Percentiles rank a stretch among this genome's conserved stretches.
Evolutionary conservation across 2,113 vertebrate species (phyloP).

Genomic region (Oreocharis arfaki): DNA sequence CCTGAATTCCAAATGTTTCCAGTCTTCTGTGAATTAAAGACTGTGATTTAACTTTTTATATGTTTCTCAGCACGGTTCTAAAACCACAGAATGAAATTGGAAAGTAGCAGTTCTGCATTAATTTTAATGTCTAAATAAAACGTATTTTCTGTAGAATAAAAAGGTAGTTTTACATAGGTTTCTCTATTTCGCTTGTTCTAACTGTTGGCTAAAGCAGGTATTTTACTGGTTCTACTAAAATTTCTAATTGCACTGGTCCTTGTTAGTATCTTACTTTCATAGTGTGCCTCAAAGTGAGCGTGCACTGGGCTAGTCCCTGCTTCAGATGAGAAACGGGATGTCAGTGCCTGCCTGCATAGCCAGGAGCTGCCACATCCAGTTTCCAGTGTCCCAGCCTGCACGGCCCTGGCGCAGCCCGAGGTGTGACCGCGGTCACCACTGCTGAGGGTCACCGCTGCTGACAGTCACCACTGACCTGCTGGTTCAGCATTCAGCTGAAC

Average conservation of each 20-base stretch:
- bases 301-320: not conserved
- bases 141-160: not conserved
- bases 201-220: constrained; percentile 73
- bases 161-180: not conserved
- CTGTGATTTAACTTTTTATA: not conserved
- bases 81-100: constrained; percentile 63
- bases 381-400: not conserved
- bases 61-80: constrained; percentile 40
- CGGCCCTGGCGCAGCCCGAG: not conserved
- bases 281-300: not conserved
- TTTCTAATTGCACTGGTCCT: not conserved
- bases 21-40: not conserved
- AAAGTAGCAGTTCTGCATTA: not conserved
- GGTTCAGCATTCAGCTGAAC: not conserved
- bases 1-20: not conserved
- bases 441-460: not conserved
- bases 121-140: constrained; percentile 3
- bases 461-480: accelerated
- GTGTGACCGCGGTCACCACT: not conserved
- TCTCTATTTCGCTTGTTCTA: constrained; percentile 16
- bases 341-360: not conserved
- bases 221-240: constrained; percentile 56
- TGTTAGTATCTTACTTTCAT: not conserved
- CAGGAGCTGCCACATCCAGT: not conserved
- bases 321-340: not conserved